Evolutionary conservation across 2,797 vertebrate genomes (phyloP), one percentile per base, ranked within the genome.

Genomic region (Cheirogaleus major): DNA sequence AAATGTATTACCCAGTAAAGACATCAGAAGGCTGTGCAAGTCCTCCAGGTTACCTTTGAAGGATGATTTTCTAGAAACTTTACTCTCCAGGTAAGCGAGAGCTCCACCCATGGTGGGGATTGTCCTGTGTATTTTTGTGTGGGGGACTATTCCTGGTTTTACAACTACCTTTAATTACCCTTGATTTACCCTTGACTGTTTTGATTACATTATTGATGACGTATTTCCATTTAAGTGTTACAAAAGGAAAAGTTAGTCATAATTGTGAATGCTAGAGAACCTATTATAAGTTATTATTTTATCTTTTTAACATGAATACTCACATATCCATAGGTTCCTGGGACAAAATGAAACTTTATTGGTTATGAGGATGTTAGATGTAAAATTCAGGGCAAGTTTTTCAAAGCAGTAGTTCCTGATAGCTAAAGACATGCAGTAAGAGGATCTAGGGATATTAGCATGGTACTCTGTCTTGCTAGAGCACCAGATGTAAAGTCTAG

Each of bases 41-140:
- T 98, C 99, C 93, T 99, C 99, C 97, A 98, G 98, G 41, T 95
- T 99, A n/a, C 99, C 99, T 8, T 70, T 99, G 97, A 94, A 96
- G 57, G 98, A 99, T 97, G 99, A 99, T 76, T 97, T 99, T 97
- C 98, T 99, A 11, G 96, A 80, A 93, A 63, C 95, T 93, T 97
- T 99, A 95, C 96, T 99, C 57, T 93, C 98, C 48, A 98, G 97
- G 99, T 99, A 99, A 99, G 99, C 98, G 7, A 97, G 61, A 48
- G 41, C 48, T 12, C 55, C 30, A 72, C 20, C 30, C 30, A 95
- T 85, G 32, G 82, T 72, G 65, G 59, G 55, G n/a, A 67, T 61
- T 89, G 27, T 91, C 35, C 45, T 92, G 7, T 13, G 25, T 75
- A 35, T 9, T 76, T 97, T 97, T 96, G 50, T 90, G 96, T 91